phyloP scores from a whole-genome alignment of 2,888 invertebrate species.

The Erebia aethiops region DNA sequence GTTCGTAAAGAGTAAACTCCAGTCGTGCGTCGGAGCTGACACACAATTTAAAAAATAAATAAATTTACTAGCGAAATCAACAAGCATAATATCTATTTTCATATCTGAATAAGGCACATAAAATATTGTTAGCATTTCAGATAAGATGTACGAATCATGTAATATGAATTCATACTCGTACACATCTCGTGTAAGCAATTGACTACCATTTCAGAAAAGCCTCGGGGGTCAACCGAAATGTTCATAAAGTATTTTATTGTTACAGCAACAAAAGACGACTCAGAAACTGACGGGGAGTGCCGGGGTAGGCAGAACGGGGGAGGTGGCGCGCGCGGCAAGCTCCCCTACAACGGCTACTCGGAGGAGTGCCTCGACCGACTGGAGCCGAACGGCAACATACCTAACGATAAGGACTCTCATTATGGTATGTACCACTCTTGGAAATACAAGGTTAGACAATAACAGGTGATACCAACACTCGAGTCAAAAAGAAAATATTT shows the following conservation, averaged over 20 bases:
- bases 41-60: too few species aligned
- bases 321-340: slow-evolving; percentile 87
- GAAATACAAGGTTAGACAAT: background rate
- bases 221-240: slow-evolving; percentile 1
- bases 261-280: slow-evolving; percentile 97
- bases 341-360: slow-evolving; percentile 96
- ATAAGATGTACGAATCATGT: too few species aligned
- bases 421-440: slow-evolving; percentile 63
- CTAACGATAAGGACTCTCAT: slow-evolving; percentile 90
- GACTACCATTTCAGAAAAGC: slow-evolving; percentile 1
- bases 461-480: too few species aligned
- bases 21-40: too few species aligned
- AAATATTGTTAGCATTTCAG: background rate
- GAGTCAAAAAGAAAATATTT: too few species aligned
- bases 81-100: too few species aligned
- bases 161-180: background rate
- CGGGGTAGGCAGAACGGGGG: slow-evolving; percentile 83
- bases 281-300: slow-evolving; percentile 84
- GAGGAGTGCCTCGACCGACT: slow-evolving; percentile 96
- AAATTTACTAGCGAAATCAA: too few species aligned
- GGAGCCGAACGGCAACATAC: slow-evolving; percentile 97
- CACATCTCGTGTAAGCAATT: background rate
- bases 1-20: too few species aligned
- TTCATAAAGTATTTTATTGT: slow-evolving; percentile 56
- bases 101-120: too few species aligned